Evolutionary conservation across 2,888 invertebrate species (phyloP).

Genomic region (Branchellion lobata): DNA sequence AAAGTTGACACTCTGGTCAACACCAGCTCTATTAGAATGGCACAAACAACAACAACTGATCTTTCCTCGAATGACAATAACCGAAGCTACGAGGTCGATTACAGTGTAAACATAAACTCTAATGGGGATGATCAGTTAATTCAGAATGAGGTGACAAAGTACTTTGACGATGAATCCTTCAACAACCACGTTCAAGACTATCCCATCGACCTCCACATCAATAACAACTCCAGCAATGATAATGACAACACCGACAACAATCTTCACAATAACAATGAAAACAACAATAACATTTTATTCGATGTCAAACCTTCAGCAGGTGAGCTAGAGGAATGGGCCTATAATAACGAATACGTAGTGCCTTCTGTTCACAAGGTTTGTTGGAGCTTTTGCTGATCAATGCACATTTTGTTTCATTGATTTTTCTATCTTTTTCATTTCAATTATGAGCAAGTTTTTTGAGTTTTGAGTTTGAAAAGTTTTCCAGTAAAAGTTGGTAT

Average conservation of each 20-base stretch:
- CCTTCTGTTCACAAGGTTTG: not conserved
- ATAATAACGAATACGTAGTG: not conserved
- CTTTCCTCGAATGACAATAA: not conserved
- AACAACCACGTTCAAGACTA: not conserved
- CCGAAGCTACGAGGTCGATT: not conserved
- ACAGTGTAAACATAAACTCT: not conserved
- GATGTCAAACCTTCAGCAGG: conserved; percentile 28
- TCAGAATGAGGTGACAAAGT: not conserved
- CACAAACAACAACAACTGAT: no score
- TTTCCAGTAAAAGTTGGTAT: no score
- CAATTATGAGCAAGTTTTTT: no score
- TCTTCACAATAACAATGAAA: not conserved
- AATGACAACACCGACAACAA: not conserved
- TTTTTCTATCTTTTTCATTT: no score
- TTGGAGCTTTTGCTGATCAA: no score
- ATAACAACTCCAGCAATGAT: not conserved
- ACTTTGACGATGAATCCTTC: not conserved
- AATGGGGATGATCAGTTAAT: not conserved
- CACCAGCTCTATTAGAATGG: no score
- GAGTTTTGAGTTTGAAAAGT: not conserved
- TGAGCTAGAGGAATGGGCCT: conserved; percentile 27
- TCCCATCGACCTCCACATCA: not conserved
- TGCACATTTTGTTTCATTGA: no score
- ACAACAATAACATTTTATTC: not conserved
- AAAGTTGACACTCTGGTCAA: no score